phyloP scores from a whole-genome alignment of 1,140 invertebrate species.

The Drosophila fuyamai region DNA sequence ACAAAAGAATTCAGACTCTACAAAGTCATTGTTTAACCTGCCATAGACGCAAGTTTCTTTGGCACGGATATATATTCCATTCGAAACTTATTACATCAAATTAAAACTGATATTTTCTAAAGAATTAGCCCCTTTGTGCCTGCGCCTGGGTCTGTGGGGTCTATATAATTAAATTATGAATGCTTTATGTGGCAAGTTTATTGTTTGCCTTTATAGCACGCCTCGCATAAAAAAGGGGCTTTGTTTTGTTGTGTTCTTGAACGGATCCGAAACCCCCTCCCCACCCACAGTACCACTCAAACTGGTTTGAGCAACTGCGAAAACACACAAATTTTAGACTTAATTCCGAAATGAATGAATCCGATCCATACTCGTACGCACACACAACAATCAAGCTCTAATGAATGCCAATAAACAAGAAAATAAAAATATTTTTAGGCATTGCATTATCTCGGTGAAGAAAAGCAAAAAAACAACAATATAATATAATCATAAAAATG shows the following conservation, averaged over 20 bases:
- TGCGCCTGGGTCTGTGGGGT: conserved; percentile 25
- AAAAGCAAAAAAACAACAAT: conserved; percentile 36
- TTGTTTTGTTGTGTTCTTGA: conserved; percentile 70
- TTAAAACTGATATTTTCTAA: conserved; percentile 71
- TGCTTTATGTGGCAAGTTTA: conserved; percentile 78
- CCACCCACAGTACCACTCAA: conserved; percentile 1
- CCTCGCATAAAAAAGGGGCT: conserved; percentile 51
- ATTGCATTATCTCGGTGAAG: conserved; percentile 40
- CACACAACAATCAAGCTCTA: conserved; percentile 66
- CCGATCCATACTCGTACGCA: conserved; percentile 54
- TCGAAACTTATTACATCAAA: conserved; percentile 72
- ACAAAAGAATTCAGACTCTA: conserved; percentile 6
- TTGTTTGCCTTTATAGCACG: conserved; percentile 69
- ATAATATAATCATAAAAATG: conserved; percentile 62
- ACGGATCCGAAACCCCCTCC: conserved; percentile 37
- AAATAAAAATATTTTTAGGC: conserved; percentile 55
- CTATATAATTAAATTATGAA: conserved; percentile 82
- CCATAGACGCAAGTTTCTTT: neutral
- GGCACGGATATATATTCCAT: conserved; percentile 24
- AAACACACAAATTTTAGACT: conserved; percentile 61
- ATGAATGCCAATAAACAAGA: conserved; percentile 66
- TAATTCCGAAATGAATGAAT: conserved; percentile 64
- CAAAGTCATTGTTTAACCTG: conserved; percentile 19
- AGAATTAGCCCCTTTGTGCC: conserved; percentile 55
- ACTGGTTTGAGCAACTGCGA: conserved; percentile 59